Conservation (phyloP, 1,140 invertebrate genomes). For the Triops longicaudatus region DNA sequence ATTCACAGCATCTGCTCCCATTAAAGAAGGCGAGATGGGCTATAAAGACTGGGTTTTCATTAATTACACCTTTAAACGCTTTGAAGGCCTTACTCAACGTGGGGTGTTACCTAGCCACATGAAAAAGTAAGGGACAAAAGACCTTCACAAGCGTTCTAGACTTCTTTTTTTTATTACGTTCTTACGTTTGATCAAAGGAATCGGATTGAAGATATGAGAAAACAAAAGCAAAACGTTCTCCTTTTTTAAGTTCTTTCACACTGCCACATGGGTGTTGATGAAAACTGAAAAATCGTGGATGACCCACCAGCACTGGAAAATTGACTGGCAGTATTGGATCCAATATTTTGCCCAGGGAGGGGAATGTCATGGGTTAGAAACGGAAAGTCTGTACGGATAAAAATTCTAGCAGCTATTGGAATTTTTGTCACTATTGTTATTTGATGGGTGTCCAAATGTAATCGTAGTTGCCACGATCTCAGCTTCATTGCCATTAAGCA, state of each 20-base stretch:
- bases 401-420: neutral
- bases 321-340: neutral
- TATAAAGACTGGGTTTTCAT: slow-evolving; percentile 99
- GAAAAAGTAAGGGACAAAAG: slow-evolving; percentile 26
- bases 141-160: neutral
- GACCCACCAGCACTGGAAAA: neutral
- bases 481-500: slow-evolving; percentile 2
- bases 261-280: neutral
- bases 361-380: neutral
- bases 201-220: neutral
- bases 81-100: slow-evolving; percentile 88
- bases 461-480: slow-evolving; percentile 13
- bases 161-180: neutral
- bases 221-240: slow-evolving; percentile 17
- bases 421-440: neutral
- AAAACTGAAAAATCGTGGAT: neutral
- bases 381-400: neutral
- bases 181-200: slow-evolving; percentile 20
- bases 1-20: slow-evolving; percentile 64
- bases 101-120: slow-evolving; percentile 39
- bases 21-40: slow-evolving; percentile 54
- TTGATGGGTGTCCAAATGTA: slow-evolving; percentile 1
- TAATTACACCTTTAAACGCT: slow-evolving; percentile 98
- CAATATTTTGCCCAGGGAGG: neutral
- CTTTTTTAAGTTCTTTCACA: slow-evolving; percentile 1